A percentile compares a stretch with the other conserved stretches of the same genome.
Conservation (phyloP, 2,797 vertebrate species). For the Phalanger gymnotis region DNA sequence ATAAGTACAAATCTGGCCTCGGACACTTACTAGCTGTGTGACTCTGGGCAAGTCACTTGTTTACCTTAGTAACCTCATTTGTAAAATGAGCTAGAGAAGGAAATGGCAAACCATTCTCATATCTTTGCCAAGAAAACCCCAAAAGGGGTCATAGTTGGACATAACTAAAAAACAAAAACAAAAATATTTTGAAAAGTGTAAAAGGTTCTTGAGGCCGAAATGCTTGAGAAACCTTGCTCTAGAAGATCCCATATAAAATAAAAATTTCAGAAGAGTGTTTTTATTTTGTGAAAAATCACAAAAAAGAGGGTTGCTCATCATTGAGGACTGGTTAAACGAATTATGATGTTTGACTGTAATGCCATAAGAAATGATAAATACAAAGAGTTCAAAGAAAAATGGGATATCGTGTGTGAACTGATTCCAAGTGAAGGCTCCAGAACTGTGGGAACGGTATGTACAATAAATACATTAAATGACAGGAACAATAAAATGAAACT, state of each 20-base stretch:
- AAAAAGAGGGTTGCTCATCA: neutral
- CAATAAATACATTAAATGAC: neutral
- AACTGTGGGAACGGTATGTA: neutral
- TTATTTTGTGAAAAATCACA: neutral
- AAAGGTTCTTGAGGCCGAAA: neutral
- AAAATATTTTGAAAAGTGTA: neutral
- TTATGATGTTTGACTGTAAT: neutral
- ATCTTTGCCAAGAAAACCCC: neutral
- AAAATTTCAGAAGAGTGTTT: neutral
- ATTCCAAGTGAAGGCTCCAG: neutral
- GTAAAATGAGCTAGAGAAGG: neutral
- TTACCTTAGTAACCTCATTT: neutral
- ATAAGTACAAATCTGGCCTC: neutral
- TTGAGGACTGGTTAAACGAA: neutral
- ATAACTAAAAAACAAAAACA: neutral
- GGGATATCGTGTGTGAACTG: neutral
- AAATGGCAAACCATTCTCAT: neutral
- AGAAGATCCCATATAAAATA: neutral
- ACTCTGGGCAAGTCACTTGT: neutral
- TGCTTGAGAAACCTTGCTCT: neutral
- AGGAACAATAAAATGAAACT: neutral
- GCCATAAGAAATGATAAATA: neutral
- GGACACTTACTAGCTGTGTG: neutral
- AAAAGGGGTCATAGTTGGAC: neutral
- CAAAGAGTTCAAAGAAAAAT: neutral